Evolutionary conservation across 1,140 invertebrate genomes (phyloP).

Genomic region (Nasonia longicornis): DNA sequence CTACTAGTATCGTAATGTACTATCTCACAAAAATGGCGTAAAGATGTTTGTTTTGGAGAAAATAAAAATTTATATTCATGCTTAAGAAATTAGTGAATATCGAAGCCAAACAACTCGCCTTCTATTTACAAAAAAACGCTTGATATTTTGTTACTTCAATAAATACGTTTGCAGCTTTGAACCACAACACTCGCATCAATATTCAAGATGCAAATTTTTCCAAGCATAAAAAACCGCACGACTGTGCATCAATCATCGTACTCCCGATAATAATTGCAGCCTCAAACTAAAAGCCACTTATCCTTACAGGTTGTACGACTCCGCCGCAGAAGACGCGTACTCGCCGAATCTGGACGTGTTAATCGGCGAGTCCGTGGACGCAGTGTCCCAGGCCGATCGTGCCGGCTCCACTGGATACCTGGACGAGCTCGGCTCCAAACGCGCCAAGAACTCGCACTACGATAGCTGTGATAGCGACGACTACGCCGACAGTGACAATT

Average conservation of each 20-base stretch:
- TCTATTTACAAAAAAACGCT: background rate
- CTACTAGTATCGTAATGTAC: too few relatives aligned
- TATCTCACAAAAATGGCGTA: background rate
- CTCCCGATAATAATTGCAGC: background rate
- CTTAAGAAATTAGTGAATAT: background rate
- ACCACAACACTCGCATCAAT: background rate
- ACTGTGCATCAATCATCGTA: too few relatives aligned
- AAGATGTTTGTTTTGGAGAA: too few relatives aligned
- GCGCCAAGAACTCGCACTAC: constrained; percentile 58
- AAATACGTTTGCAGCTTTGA: background rate
- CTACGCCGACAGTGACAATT: constrained; percentile 67
- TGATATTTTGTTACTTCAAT: background rate
- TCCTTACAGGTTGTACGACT: constrained; percentile 59
- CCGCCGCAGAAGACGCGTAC: constrained; percentile 59
- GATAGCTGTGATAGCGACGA: constrained; percentile 67
- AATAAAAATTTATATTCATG: too few relatives aligned
- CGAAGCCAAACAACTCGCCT: background rate
- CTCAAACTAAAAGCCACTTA: background rate
- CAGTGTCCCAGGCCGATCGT: constrained; percentile 16
- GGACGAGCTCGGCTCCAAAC: constrained; percentile 50
- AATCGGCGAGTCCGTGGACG: constrained; percentile 57
- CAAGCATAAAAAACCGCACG: background rate
- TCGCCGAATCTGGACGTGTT: constrained; percentile 61
- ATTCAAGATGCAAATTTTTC: too few relatives aligned
- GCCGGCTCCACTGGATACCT: constrained; percentile 49